These are phyloP conservation scores for Megalops cyprinoides DNA, from an alignment of 2,797 vertebrate species.

Conservation along the genomic window DNA sequence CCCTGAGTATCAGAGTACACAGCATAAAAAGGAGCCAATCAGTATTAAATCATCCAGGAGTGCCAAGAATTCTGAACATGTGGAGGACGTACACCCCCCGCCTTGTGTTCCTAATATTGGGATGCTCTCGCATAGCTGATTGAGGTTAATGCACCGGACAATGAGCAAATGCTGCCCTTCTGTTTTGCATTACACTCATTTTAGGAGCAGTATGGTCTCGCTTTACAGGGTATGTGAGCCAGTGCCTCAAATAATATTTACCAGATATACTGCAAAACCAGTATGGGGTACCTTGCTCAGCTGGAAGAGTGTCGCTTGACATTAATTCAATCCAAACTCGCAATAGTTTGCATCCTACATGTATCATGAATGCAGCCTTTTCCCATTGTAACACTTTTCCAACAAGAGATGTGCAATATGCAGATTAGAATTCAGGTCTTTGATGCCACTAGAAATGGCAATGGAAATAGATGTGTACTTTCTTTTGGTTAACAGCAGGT, in stretches of 20 bases:
- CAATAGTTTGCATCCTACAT: conserved; percentile 50
- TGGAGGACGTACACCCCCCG: conserved; percentile 31
- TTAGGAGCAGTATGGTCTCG: conserved; percentile 47
- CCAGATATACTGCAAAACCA: conserved; percentile 60
- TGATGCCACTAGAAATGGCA: no score
- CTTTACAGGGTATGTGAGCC: conserved; percentile 54
- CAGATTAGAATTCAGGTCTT: no score
- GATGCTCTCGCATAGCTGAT: conserved; percentile 57
- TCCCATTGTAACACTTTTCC: conserved; percentile 3
- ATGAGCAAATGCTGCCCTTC: conserved; percentile 61
- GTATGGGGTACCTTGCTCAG: conserved; percentile 66
- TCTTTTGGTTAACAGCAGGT: not conserved
- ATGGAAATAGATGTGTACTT: not conserved
- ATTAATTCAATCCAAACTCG: conserved; percentile 51
- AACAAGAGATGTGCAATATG: no score
- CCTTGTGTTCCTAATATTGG: conserved; percentile 41
- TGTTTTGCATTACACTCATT: conserved; percentile 68
- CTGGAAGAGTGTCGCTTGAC: conserved; percentile 44
- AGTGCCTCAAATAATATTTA: conserved; percentile 65
- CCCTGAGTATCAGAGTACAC: conserved; percentile 46
- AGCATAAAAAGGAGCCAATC: conserved; percentile 49
- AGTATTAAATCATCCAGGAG: conserved; percentile 43
- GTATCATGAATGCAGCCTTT: conserved; percentile 39
- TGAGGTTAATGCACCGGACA: conserved; percentile 70
- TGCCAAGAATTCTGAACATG: conserved; percentile 45